phyloP scores from a whole-genome alignment of 2,113 vertebrate species.

The Melanostigma gelatinosum region DNA sequence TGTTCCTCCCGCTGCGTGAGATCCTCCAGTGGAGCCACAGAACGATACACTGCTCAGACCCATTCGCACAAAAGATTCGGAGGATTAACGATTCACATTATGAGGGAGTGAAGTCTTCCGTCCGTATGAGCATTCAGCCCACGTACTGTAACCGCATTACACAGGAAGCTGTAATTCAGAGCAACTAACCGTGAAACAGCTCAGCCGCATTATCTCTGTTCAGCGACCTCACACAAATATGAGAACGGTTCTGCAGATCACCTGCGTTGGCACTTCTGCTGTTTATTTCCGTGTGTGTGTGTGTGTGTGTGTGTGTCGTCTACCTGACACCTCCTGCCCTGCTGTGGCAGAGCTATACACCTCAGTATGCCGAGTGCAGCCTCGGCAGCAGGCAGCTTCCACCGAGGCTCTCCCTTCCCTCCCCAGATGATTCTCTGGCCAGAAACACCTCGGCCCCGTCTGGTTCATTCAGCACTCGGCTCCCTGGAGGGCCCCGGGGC shows the following conservation, averaged over 20 bases:
- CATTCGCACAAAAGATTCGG: background rate
- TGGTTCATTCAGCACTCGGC: constrained; percentile 13
- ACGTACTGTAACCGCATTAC: constrained; percentile 39
- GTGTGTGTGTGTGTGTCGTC: background rate
- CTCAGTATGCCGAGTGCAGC: constrained; percentile 1
- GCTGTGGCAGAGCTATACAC: constrained; percentile 3
- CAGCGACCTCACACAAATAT: constrained; percentile 35
- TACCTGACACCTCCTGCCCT: background rate
- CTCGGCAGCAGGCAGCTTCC: constrained; percentile 17
- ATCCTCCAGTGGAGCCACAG: background rate
- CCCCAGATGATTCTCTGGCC: background rate
- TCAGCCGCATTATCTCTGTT: constrained; percentile 33
- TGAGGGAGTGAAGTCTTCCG: constrained; percentile 21
- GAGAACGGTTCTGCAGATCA: background rate
- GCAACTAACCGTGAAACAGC: constrained; percentile 31
- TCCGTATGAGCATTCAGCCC: constrained; percentile 34
- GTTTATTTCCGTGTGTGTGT: constrained; percentile 3
- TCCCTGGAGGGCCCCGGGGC: background rate
- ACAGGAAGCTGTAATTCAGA: constrained; percentile 47
- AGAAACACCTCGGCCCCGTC: constrained; percentile 23
- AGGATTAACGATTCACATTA: constrained; percentile 37
- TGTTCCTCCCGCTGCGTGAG: background rate
- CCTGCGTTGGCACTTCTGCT: background rate
- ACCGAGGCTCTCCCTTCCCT: constrained; percentile 13
- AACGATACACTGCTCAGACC: background rate